Percentiles rank a stretch among this genome's conserved stretches.
Conservation (phyloP, 1,140 invertebrate species). For the Vollenhovia emeryi region DNA sequence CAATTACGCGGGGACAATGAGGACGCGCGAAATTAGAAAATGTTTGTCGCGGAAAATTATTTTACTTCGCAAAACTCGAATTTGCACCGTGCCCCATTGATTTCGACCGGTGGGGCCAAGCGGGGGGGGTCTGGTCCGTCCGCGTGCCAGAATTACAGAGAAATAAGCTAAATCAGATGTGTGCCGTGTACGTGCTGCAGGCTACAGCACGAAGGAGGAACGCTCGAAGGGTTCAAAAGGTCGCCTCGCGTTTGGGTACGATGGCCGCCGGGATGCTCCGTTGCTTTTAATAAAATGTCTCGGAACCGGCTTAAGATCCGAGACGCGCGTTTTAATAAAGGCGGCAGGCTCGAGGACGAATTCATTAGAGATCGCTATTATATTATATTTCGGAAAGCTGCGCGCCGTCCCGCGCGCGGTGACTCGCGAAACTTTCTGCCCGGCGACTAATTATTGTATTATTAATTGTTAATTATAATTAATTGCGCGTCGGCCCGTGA, state of each 20-base stretch:
- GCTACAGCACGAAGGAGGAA: background rate
- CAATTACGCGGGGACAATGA: constrained; percentile 8
- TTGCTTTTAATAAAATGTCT: constrained; percentile 62
- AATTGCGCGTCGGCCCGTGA: constrained; percentile 71
- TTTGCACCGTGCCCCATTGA: background rate
- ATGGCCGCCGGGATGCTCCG: constrained; percentile 39
- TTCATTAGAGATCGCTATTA: constrained; percentile 67
- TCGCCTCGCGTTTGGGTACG: constrained; percentile 26
- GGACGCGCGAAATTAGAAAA: constrained; percentile 20
- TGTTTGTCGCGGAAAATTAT: background rate
- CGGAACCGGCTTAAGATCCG: constrained; percentile 51
- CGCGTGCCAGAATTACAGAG: background rate
- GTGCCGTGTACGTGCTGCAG: background rate
- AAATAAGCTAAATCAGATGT: constrained; percentile 9
- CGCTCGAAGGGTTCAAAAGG: constrained; percentile 31
- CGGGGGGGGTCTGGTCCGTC: constrained; percentile 5
- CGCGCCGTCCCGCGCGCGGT: constrained; percentile 6
- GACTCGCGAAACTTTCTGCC: constrained; percentile 67
- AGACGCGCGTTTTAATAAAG: constrained; percentile 62
- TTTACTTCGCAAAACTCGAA: background rate
- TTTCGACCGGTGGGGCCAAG: background rate
- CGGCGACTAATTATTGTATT: constrained; percentile 77
- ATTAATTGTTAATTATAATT: constrained; percentile 83
- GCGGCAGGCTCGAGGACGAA: constrained; percentile 46
- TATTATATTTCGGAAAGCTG: constrained; percentile 48